These are phyloP conservation scores for Limnephilus auricula DNA, from an alignment of 2,888 invertebrate species.

Conservation along the genomic window DNA sequence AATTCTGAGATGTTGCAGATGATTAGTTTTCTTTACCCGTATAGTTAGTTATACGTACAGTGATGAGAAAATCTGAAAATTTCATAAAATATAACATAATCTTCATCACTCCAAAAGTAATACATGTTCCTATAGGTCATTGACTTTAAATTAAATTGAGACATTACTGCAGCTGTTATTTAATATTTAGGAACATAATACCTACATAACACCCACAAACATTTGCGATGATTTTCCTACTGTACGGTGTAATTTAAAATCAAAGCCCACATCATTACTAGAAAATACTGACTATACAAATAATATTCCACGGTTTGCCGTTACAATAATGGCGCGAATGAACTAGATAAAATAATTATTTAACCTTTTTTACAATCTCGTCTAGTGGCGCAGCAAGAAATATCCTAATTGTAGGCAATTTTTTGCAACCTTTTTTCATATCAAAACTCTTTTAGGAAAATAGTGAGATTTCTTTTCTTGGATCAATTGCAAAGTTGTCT, in stretches of 20 bases:
- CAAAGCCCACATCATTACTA: not conserved
- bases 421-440: not conserved
- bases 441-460: not conserved
- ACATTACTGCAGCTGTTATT: not conserved
- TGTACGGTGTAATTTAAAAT: not conserved
- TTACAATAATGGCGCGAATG: slow-evolving; percentile 23
- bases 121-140: not conserved
- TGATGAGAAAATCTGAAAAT: not conserved
- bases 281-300: not conserved
- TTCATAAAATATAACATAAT: not conserved
- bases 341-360: slow-evolving; percentile 13
- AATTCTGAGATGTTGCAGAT: too few relatives aligned
- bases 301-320: not conserved
- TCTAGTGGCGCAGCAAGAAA: not conserved
- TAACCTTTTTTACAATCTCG: not conserved
- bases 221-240: not conserved
- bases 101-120: not conserved
- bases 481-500: too few relatives aligned
- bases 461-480: too few relatives aligned
- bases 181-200: not conserved
- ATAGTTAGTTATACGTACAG: too few relatives aligned
- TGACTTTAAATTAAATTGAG: not conserved
- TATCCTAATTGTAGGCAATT: not conserved
- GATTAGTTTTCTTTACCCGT: too few relatives aligned
- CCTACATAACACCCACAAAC: not conserved